Percentiles rank a stretch among this genome's conserved stretches.
Conservation (phyloP, 2,888 invertebrate genomes). For the Protophormia terraenovae region DNA sequence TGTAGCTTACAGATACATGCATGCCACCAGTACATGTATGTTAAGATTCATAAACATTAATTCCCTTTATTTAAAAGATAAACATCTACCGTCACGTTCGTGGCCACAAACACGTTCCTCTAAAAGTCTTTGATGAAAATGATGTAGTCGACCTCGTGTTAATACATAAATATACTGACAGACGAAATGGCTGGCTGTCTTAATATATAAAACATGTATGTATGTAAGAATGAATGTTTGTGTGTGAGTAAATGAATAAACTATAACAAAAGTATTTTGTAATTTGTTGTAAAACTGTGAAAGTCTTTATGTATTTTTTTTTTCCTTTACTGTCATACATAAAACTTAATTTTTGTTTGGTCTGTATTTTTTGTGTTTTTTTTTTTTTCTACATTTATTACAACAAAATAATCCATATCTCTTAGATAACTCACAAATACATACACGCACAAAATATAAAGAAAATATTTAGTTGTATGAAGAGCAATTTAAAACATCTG, state of each 20-base stretch:
- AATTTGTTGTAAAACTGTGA: neutral
- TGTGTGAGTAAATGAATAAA: neutral
- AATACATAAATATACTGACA: neutral
- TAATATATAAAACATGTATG: too few species aligned
- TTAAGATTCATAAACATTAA: slow-evolving; percentile 40
- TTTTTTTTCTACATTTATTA: neutral
- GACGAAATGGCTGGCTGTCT: neutral
- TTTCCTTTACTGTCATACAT: neutral
- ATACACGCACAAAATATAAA: neutral
- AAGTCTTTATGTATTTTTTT: neutral
- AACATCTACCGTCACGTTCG: slow-evolving; percentile 35
- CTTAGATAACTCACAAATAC: neutral
- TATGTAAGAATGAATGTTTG: neutral
- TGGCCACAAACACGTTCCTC: slow-evolving; percentile 49
- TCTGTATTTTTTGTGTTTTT: neutral
- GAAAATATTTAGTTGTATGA: neutral
- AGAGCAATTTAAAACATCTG: neutral
- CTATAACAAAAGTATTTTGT: neutral
- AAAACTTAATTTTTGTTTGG: slow-evolving; percentile 21
- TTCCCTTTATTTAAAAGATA: slow-evolving; percentile 37
- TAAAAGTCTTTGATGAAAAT: slow-evolving; percentile 1
- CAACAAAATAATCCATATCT: neutral
- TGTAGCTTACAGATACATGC: neutral
- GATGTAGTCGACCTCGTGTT: neutral
- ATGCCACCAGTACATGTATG: neutral